Base-by-base conservation (phyloP, 2,888 invertebrate species). In the Sminthurinus aureus region DNA sequence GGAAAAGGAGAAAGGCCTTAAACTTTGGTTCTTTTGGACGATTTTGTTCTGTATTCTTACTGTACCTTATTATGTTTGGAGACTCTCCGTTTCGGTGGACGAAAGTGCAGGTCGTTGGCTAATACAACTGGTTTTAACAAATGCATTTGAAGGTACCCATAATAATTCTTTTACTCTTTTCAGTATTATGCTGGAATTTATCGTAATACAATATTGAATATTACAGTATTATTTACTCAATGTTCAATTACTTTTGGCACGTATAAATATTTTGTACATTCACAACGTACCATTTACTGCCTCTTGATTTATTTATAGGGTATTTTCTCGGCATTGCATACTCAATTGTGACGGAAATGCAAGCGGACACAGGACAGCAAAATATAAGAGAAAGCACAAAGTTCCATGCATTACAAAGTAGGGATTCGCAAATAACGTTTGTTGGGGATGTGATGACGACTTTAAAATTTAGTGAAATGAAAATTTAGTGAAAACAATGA, bases 351-450 rank as follows among this genome's bases (percentile, higher is more conserved):
- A 83, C 78, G 18, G 83, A 83, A 38, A 38, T 83, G 13, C 71
- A 50, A 8, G 51, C 83, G 18, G 38, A 67, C 11, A 73, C 18
- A 0, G 20, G 20, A 22, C 15, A 77, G 50, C 13, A 9, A 13
- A 52, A 52, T 12, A 73, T n/a, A 11, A 18, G 83, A n/a, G 78
- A 71, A 24, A 79, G 79, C n/a, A 79, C 83, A 38, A 71, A 58
- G 20, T 79, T 83, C 22, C 71, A 66, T 0, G 73, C 64, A 1
- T 67, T 83, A 12, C 83, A 83, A 13, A 73, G 73, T 38, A 20
- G 83, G 12, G 83, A 83, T n/a, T 79, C 79, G 74, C 83, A 83
- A 79, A 83, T 83, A n/a, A 83, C 83, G 0, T 83, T 83, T 64
- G 83, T 83, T 15, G 78, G 79, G 0, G 83, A 83, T 64, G 74